A percentile compares a stretch with the other conserved stretches of the same genome.
Evolutionary conservation across 2,888 invertebrate genomes (phyloP).

Genomic region (Tiphia femorata): DNA sequence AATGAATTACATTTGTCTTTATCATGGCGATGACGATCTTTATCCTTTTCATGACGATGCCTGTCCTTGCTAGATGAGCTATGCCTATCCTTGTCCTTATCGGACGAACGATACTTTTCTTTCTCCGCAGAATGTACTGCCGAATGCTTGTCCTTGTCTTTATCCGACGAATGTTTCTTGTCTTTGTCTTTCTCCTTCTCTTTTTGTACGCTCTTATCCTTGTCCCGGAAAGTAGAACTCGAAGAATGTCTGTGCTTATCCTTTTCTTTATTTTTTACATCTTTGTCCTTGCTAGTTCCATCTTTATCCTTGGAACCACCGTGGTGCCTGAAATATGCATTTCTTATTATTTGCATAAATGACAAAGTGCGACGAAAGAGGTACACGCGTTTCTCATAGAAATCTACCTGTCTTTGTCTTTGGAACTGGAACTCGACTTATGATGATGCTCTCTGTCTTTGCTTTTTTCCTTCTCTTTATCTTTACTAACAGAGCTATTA

Average conservation of each 20-base stretch:
- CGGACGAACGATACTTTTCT: slow-evolving; percentile 60
- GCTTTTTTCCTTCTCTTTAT: slow-evolving; percentile 69
- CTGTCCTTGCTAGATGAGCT: slow-evolving; percentile 59
- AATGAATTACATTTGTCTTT: slow-evolving; percentile 60
- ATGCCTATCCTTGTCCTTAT: slow-evolving; percentile 56
- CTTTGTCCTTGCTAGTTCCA: slow-evolving; percentile 65
- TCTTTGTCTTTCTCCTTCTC: slow-evolving; percentile 60
- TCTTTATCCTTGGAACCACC: slow-evolving; percentile 69
- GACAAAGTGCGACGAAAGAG: neutral
- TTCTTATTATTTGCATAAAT: slow-evolving; percentile 1
- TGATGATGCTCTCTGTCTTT: slow-evolving; percentile 69
- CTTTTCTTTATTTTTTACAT: slow-evolving; percentile 70
- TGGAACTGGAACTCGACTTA: slow-evolving; percentile 66
- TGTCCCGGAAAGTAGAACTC: slow-evolving; percentile 64
- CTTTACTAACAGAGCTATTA: slow-evolving; percentile 66
- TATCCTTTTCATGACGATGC: slow-evolving; percentile 66
- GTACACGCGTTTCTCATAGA: neutral
- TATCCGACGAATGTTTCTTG: slow-evolving; percentile 66
- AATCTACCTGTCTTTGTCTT: slow-evolving; percentile 64
- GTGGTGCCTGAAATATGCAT: slow-evolving; percentile 58
- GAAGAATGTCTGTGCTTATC: slow-evolving; percentile 67
- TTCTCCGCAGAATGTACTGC: slow-evolving; percentile 52
- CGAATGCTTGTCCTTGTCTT: slow-evolving; percentile 61
- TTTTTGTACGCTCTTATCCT: slow-evolving; percentile 58
- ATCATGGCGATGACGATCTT: slow-evolving; percentile 63